Percentiles rank a stretch among this genome's conserved stretches.
phyloP scores from a whole-genome alignment of 2,888 invertebrate species.

The Mesorhabditis belari region DNA sequence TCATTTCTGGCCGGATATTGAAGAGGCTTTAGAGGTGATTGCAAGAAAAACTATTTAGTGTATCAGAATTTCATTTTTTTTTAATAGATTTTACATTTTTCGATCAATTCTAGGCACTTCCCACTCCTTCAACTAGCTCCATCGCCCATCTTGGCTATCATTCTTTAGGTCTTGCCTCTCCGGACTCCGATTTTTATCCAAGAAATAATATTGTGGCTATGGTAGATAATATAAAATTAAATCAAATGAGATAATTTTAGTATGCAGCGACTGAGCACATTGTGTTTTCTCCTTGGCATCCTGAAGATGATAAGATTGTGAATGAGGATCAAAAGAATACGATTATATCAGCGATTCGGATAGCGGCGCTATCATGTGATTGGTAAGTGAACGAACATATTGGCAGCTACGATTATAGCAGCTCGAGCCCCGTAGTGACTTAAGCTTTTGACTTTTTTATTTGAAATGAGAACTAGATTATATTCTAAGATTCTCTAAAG shows the following conservation, averaged over 20 bases:
- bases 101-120: no score
- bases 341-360: background rate
- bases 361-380: background rate
- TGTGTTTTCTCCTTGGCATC: background rate
- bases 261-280: background rate
- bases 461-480: no score
- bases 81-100: no score
- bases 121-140: no score
- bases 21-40: background rate
- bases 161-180: background rate
- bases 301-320: background rate
- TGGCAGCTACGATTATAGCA: no score
- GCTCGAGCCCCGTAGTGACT: no score
- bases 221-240: background rate
- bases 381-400: no score
- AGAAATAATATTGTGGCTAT: background rate
- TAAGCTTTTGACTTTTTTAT: no score
- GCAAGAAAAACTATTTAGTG: no score
- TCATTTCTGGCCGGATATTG: background rate
- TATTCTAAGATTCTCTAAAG: no score
- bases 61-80: no score
- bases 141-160: background rate
- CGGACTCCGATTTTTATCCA: background rate
- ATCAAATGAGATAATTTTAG: no score
- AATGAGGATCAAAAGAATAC: background rate